Evolutionary conservation across 2,797 vertebrate species (phyloP).

Genomic region (Pyrocephalus nanus): DNA sequence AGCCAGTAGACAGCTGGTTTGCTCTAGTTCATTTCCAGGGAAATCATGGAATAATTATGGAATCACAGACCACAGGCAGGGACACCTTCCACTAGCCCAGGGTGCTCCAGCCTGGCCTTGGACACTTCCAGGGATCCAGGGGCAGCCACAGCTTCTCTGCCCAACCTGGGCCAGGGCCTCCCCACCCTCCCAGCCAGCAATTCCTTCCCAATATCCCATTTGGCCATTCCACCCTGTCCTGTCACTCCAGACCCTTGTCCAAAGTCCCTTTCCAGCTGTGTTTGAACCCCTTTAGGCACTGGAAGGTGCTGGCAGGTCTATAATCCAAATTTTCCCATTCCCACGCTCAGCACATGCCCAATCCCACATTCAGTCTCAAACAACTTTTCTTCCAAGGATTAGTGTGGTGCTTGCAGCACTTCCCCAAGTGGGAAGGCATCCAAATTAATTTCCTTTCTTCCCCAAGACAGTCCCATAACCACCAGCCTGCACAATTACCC

Average conservation of each 20-base stretch:
- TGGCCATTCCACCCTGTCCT: neutral
- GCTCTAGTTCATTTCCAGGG: neutral
- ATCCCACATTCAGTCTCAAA: neutral
- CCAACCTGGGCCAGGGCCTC: neutral
- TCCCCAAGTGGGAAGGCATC: neutral
- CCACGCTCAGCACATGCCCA: neutral
- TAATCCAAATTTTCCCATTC: neutral
- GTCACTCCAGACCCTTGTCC: neutral
- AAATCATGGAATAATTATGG: neutral
- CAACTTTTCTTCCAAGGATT: neutral
- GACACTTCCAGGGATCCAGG: too few relatives aligned
- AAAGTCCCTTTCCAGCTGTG: neutral
- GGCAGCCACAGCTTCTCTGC: neutral
- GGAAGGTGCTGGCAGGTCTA: neutral
- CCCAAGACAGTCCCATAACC: neutral
- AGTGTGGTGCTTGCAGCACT: neutral
- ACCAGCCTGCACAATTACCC: neutral
- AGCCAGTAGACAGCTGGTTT: neutral
- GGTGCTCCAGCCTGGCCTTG: neutral
- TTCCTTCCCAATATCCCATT: neutral
- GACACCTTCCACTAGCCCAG: neutral
- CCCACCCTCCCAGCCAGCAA: neutral
- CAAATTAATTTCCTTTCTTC: neutral
- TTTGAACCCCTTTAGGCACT: neutral
- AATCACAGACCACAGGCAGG: neutral